These are phyloP conservation scores for Anastatus disparis DNA, from an alignment of 1,140 invertebrate genomes.

Conservation along the genomic window DNA sequence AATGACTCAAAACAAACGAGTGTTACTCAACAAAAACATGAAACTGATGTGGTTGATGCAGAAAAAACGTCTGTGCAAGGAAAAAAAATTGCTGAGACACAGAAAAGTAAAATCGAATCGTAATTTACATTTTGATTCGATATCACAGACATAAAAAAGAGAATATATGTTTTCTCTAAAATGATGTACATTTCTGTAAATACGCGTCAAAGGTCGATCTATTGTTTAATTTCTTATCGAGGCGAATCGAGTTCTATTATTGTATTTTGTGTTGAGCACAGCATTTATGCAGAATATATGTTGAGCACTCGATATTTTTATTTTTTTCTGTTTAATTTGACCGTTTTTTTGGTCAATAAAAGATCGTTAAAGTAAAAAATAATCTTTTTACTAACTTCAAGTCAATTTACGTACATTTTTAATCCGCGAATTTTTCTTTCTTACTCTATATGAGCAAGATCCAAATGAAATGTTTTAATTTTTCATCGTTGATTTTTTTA, in stretches of 20 bases:
- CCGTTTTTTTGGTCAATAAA: not conserved
- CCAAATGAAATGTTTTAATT: conserved; percentile 10
- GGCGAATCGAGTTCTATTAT: conserved; percentile 37
- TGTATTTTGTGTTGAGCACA: conserved; percentile 48
- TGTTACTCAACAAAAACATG: not conserved
- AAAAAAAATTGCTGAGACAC: conserved; percentile 51
- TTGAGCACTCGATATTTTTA: conserved; percentile 18
- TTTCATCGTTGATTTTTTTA: conserved; percentile 1
- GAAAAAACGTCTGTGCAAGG: conserved; percentile 48
- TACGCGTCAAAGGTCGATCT: conserved; percentile 40
- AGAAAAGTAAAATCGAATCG: conserved; percentile 57
- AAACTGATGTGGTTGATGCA: not conserved
- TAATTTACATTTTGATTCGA: conserved; percentile 45
- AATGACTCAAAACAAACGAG: not conserved
- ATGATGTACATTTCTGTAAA: conserved; percentile 52
- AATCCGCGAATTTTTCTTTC: not conserved
- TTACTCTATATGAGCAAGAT: not conserved
- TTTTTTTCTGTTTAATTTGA: conserved; percentile 2
- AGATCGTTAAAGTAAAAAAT: conserved; percentile 11
- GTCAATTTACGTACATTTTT: conserved; percentile 5
- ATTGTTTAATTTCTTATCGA: conserved; percentile 41
- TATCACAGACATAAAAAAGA: not conserved
- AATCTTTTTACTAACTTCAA: conserved; percentile 6
- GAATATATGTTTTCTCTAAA: conserved; percentile 1
- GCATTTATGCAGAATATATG: conserved; percentile 39